Conservation (phyloP, 2,113 vertebrate species). For the Gallinago undulata region DNA sequence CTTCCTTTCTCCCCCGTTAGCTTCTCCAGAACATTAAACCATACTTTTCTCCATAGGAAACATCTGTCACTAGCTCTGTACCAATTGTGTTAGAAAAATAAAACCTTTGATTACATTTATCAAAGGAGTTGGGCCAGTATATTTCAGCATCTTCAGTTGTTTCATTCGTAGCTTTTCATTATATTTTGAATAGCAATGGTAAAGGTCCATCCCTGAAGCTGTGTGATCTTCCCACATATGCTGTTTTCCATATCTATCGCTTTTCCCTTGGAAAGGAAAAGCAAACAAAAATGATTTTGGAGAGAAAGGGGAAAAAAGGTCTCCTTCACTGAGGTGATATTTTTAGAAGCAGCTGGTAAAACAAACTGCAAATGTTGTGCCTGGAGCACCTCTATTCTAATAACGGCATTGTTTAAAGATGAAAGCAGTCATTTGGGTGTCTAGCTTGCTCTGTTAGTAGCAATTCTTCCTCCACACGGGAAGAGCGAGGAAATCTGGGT, state of each 20-base stretch:
- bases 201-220: constrained; percentile 39
- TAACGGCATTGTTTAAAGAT: constrained; percentile 54
- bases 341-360: constrained; percentile 75
- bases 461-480: not conserved
- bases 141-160: constrained; percentile 16
- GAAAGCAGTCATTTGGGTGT: constrained; percentile 31
- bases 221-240: constrained; percentile 53
- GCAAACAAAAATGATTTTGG: constrained; percentile 43
- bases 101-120: constrained; percentile 62
- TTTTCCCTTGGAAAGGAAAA: constrained; percentile 25
- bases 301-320: not conserved
- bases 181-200: constrained; percentile 8
- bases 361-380: constrained; percentile 65
- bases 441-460: not conserved
- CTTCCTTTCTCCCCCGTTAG: constrained; percentile 22
- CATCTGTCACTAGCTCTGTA: constrained; percentile 53
- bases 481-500: not conserved
- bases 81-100: constrained; percentile 25
- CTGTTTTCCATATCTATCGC: constrained; percentile 55
- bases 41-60: constrained; percentile 33
- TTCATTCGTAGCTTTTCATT: constrained; percentile 26
- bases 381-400: constrained; percentile 58
- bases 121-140: not conserved
- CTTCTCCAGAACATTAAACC: constrained; percentile 45
- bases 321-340: not conserved